Evolutionary conservation across 2,888 invertebrate genomes (phyloP).

Genomic region (Drosophila formosana): DNA sequence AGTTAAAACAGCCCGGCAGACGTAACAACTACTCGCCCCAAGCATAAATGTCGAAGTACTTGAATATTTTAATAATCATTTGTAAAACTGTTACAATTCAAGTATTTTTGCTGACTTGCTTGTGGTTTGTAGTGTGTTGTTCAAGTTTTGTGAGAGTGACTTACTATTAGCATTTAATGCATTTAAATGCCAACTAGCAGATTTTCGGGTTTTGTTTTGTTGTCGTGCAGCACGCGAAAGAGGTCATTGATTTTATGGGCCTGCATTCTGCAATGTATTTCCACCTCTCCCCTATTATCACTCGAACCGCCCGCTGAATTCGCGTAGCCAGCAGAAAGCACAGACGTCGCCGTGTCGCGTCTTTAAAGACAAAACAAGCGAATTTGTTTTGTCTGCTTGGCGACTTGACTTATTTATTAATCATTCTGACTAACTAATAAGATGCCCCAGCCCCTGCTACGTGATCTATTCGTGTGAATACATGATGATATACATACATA

Average conservation of each 20-base stretch:
- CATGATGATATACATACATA: background rate
- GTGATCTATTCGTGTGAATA: constrained; percentile 8
- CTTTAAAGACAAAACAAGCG: constrained; percentile 38
- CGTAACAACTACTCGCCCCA: background rate
- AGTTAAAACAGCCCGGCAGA: background rate
- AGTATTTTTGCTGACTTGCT: constrained; percentile 39
- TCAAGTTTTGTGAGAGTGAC: constrained; percentile 34
- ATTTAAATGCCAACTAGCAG: constrained; percentile 63
- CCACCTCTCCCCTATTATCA: background rate
- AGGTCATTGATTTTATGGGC: constrained; percentile 65
- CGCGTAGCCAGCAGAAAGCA: constrained; percentile 30
- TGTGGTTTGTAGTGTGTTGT: background rate
- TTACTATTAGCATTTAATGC: constrained; percentile 27
- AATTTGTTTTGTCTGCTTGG: constrained; percentile 47
- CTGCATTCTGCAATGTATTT: constrained; percentile 21
- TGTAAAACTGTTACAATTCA: constrained; percentile 6
- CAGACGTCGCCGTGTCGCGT: constrained; percentile 39
- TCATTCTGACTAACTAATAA: constrained; percentile 24
- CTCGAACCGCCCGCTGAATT: background rate
- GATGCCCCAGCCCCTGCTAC: constrained; percentile 13
- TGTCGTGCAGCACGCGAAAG: constrained; percentile 33
- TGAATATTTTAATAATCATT: constrained; percentile 14
- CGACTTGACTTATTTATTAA: constrained; percentile 18
- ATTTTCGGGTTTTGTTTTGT: constrained; percentile 19
- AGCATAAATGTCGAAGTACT: no score